A percentile compares a stretch with the other conserved stretches of the same genome.
phyloP scores from a whole-genome alignment of 1,140 invertebrate genomes.

The Aphis craccivora region DNA sequence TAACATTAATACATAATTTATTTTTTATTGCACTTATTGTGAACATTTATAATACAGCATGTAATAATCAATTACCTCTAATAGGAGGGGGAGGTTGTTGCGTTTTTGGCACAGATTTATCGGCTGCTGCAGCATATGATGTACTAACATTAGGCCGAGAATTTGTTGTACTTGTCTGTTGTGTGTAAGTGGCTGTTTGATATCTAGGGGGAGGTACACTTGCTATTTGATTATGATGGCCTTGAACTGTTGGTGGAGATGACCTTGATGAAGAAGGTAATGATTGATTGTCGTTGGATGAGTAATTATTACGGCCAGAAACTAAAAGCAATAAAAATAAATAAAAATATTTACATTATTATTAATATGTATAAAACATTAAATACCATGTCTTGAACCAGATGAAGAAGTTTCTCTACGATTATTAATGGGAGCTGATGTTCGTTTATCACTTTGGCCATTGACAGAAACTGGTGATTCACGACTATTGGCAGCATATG shows the following conservation, averaged over 20 bases:
- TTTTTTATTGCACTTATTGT: too few relatives aligned
- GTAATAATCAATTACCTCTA: slow-evolving; percentile 17
- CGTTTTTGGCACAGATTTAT: slow-evolving; percentile 53
- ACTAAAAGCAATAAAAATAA: not conserved
- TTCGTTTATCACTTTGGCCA: slow-evolving; percentile 49
- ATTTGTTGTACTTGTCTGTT: slow-evolving; percentile 46
- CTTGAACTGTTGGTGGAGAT: slow-evolving; percentile 48
- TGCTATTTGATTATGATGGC: slow-evolving; percentile 45
- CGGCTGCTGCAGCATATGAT: slow-evolving; percentile 53
- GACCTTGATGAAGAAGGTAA: slow-evolving; percentile 37
- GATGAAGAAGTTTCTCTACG: slow-evolving; percentile 55
- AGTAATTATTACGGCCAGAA: slow-evolving; percentile 44
- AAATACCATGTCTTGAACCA: slow-evolving; percentile 41
- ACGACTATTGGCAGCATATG: slow-evolving; percentile 41
- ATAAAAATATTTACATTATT: not conserved
- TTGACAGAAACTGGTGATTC: slow-evolving; percentile 42
- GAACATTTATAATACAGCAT: not conserved
- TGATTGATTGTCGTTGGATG: slow-evolving; percentile 55
- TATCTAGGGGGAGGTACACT: slow-evolving; percentile 36
- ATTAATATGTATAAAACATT: not conserved
- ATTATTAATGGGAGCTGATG: slow-evolving; percentile 32
- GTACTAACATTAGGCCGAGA: slow-evolving; percentile 43
- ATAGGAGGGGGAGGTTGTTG: slow-evolving; percentile 37
- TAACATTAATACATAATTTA: not conserved
- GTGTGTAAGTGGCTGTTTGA: slow-evolving; percentile 42